Evolutionary conservation across 2,113 vertebrate species (phyloP), one percentile per base, ranked within the genome.

Genomic region (Triplophysa rosa): DNA sequence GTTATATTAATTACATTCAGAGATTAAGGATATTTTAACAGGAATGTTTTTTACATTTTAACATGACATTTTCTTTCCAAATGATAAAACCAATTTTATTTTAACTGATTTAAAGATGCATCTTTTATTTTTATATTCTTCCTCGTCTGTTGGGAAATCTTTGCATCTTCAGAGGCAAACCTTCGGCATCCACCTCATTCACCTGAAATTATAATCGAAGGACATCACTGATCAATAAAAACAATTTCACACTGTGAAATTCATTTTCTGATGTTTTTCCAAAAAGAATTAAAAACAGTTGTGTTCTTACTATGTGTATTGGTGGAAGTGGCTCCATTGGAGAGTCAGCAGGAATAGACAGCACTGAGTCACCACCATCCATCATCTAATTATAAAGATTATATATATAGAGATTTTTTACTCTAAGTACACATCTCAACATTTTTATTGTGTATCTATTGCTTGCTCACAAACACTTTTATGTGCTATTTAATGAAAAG

Each of bases 291-390:
- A 67, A 21, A 8, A 59, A 61, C 24, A 58, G 16, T 45, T n/a
- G 6, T 45, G 58, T 12, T 62, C 79, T 80, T 52, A 80, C 79
- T 23, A 58, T 75, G n/a, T 75, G 70, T 26, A 75, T 23, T 23
- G 79, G 63, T 45, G 63, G 42, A 33, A 75, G 52, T 19, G 49
- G 37, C 13, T 75, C 71, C 64, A 75, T 16, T 26, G 79, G 54
- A 62, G 79, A 67, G 8, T 67, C 29, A 7, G 24, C 37, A 47
- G 71, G 79, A 14, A 77, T 64, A 33, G 74, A 33, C 45, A 89
- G 86, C 82, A 91, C 82, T 80, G 89, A 85, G 85, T 89, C 88
- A 82, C 90, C 90, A 62, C 86, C 90, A 63, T 90, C 92, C 90
- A 93, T 91, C 92, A 92, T 92, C 91, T 92, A 74, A 83, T 75